Percentiles rank a stretch among this genome's conserved stretches.
These are phyloP conservation scores for Anthrax anthrax DNA, from an alignment of 2,888 invertebrate species.

Conservation along the genomic window DNA sequence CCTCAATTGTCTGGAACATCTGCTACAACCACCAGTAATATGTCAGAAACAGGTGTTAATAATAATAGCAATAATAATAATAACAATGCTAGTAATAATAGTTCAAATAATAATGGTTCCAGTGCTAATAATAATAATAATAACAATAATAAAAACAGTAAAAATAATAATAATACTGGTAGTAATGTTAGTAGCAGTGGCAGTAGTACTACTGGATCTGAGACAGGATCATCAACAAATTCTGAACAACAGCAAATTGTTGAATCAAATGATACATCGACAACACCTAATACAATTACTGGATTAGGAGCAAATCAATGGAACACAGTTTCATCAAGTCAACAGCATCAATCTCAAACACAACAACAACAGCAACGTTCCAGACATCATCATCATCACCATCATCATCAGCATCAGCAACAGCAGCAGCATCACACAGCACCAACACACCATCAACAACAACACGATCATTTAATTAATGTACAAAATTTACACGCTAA, in stretches of 20 bases:
- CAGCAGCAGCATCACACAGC: conserved; percentile 19
- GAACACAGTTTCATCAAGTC: conserved; percentile 11
- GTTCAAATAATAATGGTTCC: conserved; percentile 10
- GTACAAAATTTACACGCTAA: conserved; percentile 16
- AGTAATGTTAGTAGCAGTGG: no score
- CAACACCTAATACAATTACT: background rate
- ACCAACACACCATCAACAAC: conserved; percentile 18
- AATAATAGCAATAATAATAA: background rate
- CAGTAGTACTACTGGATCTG: no score
- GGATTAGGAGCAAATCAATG: conserved; percentile 10
- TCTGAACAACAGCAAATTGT: conserved; percentile 9
- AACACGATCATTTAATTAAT: conserved; percentile 15
- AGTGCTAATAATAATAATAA: conserved; percentile 11
- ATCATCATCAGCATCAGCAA: conserved; percentile 20
- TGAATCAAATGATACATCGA: conserved; percentile 1
- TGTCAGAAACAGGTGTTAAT: no score
- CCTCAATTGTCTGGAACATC: conserved; percentile 17
- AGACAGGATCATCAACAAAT: background rate
- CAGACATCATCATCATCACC: conserved; percentile 19
- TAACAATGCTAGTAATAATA: conserved; percentile 7
- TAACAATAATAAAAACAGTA: background rate
- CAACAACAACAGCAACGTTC: conserved; percentile 13
- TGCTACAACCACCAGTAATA: no score
- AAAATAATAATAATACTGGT: background rate
- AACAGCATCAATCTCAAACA: conserved; percentile 14